Evolutionary conservation across 1,140 invertebrate genomes (phyloP), one percentile per base, ranked within the genome.

Genomic region (Cataglyphis hispanica): DNA sequence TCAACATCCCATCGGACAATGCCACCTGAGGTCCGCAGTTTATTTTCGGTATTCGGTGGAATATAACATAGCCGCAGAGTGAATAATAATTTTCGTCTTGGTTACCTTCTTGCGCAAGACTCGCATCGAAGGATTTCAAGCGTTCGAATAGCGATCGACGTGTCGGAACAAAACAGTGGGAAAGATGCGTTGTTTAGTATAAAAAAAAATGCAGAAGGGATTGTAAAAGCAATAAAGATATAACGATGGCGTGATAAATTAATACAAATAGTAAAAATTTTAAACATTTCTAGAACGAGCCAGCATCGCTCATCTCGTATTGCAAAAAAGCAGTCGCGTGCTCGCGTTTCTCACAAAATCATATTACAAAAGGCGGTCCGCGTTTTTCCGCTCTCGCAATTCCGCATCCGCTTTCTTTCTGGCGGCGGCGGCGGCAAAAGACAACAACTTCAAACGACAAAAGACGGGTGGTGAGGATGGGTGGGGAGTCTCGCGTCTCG

Each of bases 391-490:
- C 22, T 27, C 60, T 63, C 34, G 25, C 50, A 34, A 31, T 66
- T 66, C 43, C 46, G 40, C 37, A 34, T 53, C 7, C n/a, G 22
- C n/a, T 80, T 50, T 66, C 56, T 63, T 27, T 37, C 56, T 40
- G 37, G 19, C 53, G 69, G 67, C 87, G 69, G 67, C 87, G 86
- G 77, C 84, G 86, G 77, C 84, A 83, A 85, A 87, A 66, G 84
- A 81, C 84, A 86, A 90, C 88, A 86, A 90, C 88, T 90, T 89
- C 86, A 87, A 92, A 92, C 94, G 94, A 94, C 94, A 94, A 94
- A 94, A 93, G 92, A 94, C 91, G 90, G 75, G 83, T 46, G 66
- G 27, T 50, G 74, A 50, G 83, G 80, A 83, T 80, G 78, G 87
- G n/a, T n/a, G n/a, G 92, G 91, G 86, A n/a, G n/a, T n/a, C n/a